phyloP scores from a whole-genome alignment of 2,888 invertebrate species.

The Portevinia maculata region DNA sequence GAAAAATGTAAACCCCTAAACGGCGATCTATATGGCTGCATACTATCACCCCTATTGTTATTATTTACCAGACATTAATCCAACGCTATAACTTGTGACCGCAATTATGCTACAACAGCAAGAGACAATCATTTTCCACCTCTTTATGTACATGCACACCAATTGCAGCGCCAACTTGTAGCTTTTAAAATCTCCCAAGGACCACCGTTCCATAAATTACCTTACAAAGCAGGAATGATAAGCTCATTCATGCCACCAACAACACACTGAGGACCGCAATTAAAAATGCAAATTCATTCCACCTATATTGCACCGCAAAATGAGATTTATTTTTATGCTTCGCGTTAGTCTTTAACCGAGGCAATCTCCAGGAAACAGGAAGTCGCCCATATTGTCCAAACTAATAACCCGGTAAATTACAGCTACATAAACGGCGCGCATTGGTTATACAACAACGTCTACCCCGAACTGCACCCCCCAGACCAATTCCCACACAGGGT shows the following conservation, averaged over 20 bases:
- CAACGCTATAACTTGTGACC: neutral
- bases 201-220: conserved; percentile 4
- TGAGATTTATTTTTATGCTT: conserved; percentile 53
- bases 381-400: conserved; percentile 68
- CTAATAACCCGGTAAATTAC: conserved; percentile 73
- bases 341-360: conserved; percentile 10
- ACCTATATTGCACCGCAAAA: neutral
- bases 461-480: neutral
- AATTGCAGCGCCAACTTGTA: conserved; percentile 3
- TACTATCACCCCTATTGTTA: too few relatives aligned
- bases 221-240: neutral
- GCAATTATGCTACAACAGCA: neutral
- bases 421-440: conserved; percentile 47
- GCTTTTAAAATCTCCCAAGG: neutral
- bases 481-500: conserved; percentile 53
- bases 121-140: neutral
- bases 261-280: conserved; percentile 27
- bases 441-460: conserved; percentile 32
- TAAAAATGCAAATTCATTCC: conserved; percentile 62
- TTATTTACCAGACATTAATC: too few relatives aligned
- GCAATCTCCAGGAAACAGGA: conserved; percentile 47
- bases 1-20: too few relatives aligned
- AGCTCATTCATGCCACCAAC: neutral
- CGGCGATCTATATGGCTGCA: too few relatives aligned
- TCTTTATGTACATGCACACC: neutral